Percentiles rank a stretch among this genome's conserved stretches.
phyloP scores from a whole-genome alignment of 1,140 invertebrate genomes.

The Centruroides sculpturatus region DNA sequence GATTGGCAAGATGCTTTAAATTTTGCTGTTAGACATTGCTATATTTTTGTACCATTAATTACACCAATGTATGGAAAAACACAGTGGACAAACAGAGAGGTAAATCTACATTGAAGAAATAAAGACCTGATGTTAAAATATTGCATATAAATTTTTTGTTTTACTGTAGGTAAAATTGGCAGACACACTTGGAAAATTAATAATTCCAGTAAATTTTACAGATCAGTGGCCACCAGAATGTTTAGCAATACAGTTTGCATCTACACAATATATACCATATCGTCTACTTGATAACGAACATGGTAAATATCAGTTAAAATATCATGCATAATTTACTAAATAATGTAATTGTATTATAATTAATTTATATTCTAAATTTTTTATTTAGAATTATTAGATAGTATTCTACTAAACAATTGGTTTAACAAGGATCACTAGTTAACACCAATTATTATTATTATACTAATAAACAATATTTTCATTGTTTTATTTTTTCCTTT shows the following conservation, averaged over 20 bases:
- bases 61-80: slow-evolving; percentile 32
- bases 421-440: too few relatives aligned
- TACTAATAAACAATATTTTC: too few relatives aligned
- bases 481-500: too few relatives aligned
- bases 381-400: not conserved
- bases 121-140: not conserved
- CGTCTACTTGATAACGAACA: not conserved
- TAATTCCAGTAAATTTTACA: slow-evolving; percentile 32
- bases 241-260: slow-evolving; percentile 35
- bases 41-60: slow-evolving; percentile 32
- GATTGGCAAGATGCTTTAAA: slow-evolving; percentile 36
- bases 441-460: too few relatives aligned
- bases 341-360: not conserved
- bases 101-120: slow-evolving; percentile 11
- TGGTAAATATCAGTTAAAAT: not conserved
- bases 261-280: slow-evolving; percentile 23
- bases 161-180: slow-evolving; percentile 30
- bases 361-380: not conserved
- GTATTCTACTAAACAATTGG: not conserved
- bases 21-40: slow-evolving; percentile 31
- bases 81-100: slow-evolving; percentile 36
- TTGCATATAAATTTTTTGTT: not conserved
- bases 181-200: slow-evolving; percentile 31
- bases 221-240: slow-evolving; percentile 31
- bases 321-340: not conserved